Evolutionary conservation across 2,113 vertebrate genomes (phyloP), one percentile per base, ranked within the genome.

Genomic region (Calidris pygmaea): DNA sequence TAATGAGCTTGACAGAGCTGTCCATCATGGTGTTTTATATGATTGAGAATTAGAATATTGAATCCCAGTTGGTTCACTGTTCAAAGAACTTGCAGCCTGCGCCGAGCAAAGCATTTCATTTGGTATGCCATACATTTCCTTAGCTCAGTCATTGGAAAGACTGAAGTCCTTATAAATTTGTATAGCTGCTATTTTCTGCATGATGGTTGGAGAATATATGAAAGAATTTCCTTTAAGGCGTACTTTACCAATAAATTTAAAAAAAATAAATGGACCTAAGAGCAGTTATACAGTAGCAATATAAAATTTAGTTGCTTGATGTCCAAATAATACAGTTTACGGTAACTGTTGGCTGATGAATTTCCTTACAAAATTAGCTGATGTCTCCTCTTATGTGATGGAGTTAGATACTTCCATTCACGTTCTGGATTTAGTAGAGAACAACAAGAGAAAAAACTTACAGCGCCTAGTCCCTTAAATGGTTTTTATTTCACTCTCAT

Each of bases 1-100:
- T 98, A 98, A 97, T 97, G 86, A 96, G 86, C 60, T 95, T 87
- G 90, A 83, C 75, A 84, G 89, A 98, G 95, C 91, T 98, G 96
- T 94, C 96, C 90, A 96, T 98, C 96, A 93, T 22, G 70, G 78
- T 85, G 82, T 91, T 96, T 97, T 95, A 92, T 97, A 81, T 96
- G 95, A 91, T 77, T 94, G 85, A 97, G 94, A 97, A 95, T 96
- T 95, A 96, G 18, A 96, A 93, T 89, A 71, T 76, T 65, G 67
- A 96, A 73, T 94, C 96, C 95, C 83, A 80, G 74, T 94, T 78
- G 85, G 68, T 92, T 95, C 83, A 9, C 37, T 70, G 79, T 82
- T 93, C 63, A 80, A 66, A 93, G 90, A 93, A 87, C 35, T 65
- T 62, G 22, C 83, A 85, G 77, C 89, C 67, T 89, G 87, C 27